Evolutionary conservation across 2,888 invertebrate species (phyloP).

Genomic region (Tromatobia lineatoria): DNA sequence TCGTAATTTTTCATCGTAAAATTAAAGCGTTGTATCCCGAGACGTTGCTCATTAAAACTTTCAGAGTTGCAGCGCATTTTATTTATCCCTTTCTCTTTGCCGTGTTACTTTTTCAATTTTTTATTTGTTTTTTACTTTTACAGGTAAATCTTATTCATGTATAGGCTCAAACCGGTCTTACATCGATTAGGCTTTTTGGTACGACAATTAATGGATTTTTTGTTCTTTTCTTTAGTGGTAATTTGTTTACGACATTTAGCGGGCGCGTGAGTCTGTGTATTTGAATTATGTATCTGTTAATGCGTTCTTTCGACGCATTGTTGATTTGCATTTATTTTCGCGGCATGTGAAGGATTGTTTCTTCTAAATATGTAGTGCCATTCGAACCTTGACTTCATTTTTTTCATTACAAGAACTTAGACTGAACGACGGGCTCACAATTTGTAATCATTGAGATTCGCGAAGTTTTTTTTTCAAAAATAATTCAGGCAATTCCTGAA

Average conservation of each 20-base stretch:
- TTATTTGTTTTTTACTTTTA: conserved; percentile 12
- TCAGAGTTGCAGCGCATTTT: conserved; percentile 50
- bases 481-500: background rate
- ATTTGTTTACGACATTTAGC: conserved; percentile 41
- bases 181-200: conserved; percentile 64
- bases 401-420: background rate
- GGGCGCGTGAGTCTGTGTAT: conserved; percentile 48
- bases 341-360: conserved; percentile 14
- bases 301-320: conserved; percentile 7
- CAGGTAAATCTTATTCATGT: conserved; percentile 47
- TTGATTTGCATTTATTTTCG: conserved; percentile 30
- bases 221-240: conserved; percentile 32
- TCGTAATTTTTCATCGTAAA: conserved; percentile 1
- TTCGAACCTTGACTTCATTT: conserved; percentile 12
- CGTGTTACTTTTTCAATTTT: conserved; percentile 6
- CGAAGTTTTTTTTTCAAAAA: conserved; percentile 15
- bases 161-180: conserved; percentile 60
- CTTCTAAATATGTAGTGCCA: conserved; percentile 24
- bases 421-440: conserved; percentile 48
- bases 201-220: conserved; percentile 51
- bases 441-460: conserved; percentile 47
- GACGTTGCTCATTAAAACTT: conserved; percentile 55
- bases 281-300: conserved; percentile 8
- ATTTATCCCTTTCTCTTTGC: conserved; percentile 3
- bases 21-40: conserved; percentile 42